phyloP scores from a whole-genome alignment of 2,797 vertebrate species.

The Danio jaintianensis region DNA sequence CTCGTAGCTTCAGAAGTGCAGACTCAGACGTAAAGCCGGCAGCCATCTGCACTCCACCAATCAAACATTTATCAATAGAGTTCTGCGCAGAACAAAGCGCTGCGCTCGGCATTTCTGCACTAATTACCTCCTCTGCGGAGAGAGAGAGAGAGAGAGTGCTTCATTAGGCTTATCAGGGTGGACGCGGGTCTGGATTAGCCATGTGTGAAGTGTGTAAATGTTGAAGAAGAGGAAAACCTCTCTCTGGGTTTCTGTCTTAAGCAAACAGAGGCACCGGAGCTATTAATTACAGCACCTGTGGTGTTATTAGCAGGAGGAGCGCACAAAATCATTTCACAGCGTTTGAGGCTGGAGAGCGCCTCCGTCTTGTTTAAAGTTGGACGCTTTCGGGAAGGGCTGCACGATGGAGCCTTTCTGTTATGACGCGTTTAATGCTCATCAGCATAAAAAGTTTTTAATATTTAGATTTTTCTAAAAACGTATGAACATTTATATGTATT shows the following conservation, averaged over 20 bases:
- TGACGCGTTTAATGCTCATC: no score
- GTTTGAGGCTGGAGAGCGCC: background rate
- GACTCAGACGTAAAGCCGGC: slow-evolving; percentile 52
- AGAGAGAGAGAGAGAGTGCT: slow-evolving; percentile 36
- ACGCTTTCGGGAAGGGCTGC: slow-evolving; percentile 9
- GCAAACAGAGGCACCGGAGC: slow-evolving; percentile 72
- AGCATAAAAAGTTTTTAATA: no score
- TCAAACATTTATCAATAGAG: slow-evolving; percentile 52
- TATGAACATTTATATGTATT: no score
- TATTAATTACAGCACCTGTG: slow-evolving; percentile 68
- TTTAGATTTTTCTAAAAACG: no score
- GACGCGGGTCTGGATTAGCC: slow-evolving; percentile 38
- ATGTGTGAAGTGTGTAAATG: slow-evolving; percentile 31
- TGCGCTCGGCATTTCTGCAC: slow-evolving; percentile 44
- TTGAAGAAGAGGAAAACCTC: slow-evolving; percentile 63
- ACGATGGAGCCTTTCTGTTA: no score
- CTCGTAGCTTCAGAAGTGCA: slow-evolving; percentile 5
- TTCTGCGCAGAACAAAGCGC: slow-evolving; percentile 49
- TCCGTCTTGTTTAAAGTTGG: slow-evolving; percentile 55
- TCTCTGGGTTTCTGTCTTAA: slow-evolving; percentile 63
- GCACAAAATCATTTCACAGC: slow-evolving; percentile 8
- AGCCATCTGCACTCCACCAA: slow-evolving; percentile 19
- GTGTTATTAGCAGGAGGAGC: slow-evolving; percentile 6
- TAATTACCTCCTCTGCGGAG: slow-evolving; percentile 47
- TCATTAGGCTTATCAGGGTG: slow-evolving; percentile 44